These are phyloP conservation scores for Carduelis carduelis DNA, from an alignment of 2,797 vertebrate species.

Conservation along the genomic window DNA sequence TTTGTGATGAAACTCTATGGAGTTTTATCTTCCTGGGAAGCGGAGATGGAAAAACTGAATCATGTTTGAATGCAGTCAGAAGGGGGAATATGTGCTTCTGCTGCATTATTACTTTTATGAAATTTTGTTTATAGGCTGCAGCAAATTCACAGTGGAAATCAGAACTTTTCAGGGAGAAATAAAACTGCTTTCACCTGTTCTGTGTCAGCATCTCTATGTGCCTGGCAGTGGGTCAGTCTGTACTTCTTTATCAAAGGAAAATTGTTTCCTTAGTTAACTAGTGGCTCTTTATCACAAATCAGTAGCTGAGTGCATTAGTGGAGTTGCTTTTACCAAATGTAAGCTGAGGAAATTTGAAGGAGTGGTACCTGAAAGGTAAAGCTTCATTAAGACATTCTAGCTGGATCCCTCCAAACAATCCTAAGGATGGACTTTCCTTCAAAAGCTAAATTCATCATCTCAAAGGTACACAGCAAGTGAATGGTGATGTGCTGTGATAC, in stretches of 20 bases:
- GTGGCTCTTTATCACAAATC: not conserved
- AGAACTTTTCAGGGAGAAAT: not conserved
- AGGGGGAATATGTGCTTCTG: not conserved
- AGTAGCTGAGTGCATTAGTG: not conserved
- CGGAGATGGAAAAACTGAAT: not conserved
- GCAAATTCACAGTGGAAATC: not conserved
- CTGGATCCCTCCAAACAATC: not conserved
- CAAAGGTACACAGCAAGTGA: not conserved
- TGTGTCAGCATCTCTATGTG: accelerated
- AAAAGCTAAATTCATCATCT: not conserved
- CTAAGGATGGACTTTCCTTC: not conserved
- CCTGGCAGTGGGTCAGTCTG: not conserved
- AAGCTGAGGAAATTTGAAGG: not conserved
- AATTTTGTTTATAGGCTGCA: not conserved
- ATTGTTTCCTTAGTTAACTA: not conserved
- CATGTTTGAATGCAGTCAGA: not conserved
- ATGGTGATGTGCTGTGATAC: not conserved
- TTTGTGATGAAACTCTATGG: not conserved
- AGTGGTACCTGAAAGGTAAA: not conserved
- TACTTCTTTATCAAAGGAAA: not conserved
- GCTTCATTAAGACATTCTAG: not conserved
- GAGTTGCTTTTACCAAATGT: not conserved
- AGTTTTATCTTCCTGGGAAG: not conserved
- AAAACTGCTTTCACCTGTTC: not conserved
- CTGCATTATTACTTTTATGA: not conserved